Conservation (phyloP, 2,888 invertebrate species). For the Stomorhina lunata region DNA sequence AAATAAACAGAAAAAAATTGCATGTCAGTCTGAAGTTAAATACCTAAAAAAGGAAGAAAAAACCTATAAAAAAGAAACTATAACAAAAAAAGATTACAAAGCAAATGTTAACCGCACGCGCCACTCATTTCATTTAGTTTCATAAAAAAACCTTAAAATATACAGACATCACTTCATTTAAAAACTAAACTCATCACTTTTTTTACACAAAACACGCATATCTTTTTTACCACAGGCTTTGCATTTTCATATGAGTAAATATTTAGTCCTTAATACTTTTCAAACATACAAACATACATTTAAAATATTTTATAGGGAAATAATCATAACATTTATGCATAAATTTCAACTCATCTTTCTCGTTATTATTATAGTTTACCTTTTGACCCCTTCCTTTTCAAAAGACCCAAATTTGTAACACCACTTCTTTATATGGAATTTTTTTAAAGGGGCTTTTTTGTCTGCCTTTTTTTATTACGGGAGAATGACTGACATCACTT, state of each 20-base stretch:
- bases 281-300: not conserved
- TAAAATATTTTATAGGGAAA: no score
- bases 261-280: constrained; percentile 27
- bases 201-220: not conserved
- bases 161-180: constrained; percentile 14
- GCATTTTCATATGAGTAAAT: not conserved
- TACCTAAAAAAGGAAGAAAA: constrained; percentile 7
- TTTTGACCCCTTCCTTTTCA: constrained; percentile 38
- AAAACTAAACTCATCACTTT: constrained; percentile 45
- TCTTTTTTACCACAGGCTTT: not conserved
- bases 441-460: not conserved
- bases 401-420: constrained; percentile 14
- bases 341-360: constrained; percentile 26
- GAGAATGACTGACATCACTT: constrained; percentile 53
- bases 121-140: constrained; percentile 55
- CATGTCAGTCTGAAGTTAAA: constrained; percentile 61
- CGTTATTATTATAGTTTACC: not conserved
- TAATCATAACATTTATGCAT: constrained; percentile 31
- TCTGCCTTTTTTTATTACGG: not conserved
- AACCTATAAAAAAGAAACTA: constrained; percentile 9
- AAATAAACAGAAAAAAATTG: constrained; percentile 31
- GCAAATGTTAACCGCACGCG: constrained; percentile 64
- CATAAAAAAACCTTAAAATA: constrained; percentile 24
- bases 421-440: not conserved
- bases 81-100: constrained; percentile 43